These are phyloP conservation scores for Halcyon senegalensis DNA, from an alignment of 2,113 vertebrate genomes.

Conservation along the genomic window DNA sequence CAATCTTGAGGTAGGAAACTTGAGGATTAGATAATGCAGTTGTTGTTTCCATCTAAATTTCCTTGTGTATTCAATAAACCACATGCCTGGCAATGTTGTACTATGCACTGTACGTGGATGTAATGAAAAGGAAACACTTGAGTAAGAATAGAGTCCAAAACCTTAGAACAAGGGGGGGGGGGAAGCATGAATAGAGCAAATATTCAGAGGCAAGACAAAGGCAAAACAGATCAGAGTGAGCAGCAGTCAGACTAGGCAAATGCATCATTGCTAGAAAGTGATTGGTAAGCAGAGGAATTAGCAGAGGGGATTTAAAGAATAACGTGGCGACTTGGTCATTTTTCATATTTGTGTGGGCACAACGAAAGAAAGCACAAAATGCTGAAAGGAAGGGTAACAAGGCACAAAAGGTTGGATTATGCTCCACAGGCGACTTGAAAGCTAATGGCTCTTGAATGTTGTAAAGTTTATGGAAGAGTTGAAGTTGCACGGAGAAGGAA, in stretches of 20 bases:
- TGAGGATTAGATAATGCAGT: background rate
- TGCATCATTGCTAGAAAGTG: background rate
- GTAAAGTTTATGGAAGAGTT: background rate
- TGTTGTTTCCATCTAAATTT: background rate
- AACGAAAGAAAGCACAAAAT: background rate
- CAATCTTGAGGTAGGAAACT: background rate
- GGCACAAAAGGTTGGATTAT: background rate
- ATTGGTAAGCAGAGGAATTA: background rate
- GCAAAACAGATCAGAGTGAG: background rate
- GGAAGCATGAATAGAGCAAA: background rate
- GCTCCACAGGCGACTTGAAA: rapidly evolving
- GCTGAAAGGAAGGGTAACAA: background rate
- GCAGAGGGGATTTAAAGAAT: background rate
- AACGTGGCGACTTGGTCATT: background rate
- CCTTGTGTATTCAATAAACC: background rate
- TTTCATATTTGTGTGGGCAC: background rate
- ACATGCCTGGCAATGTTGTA: background rate
- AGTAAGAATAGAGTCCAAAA: background rate
- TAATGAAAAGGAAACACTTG: background rate
- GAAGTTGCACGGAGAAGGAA: background rate
- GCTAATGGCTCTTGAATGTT: background rate
- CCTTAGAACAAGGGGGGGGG: background rate
- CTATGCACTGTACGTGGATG: background rate
- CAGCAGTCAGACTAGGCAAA: background rate
- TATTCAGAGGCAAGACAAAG: background rate